A percentile compares a stretch with the other conserved stretches of the same genome.
phyloP scores from a whole-genome alignment of 2,888 invertebrate species.

The Cotesia congregata region DNA sequence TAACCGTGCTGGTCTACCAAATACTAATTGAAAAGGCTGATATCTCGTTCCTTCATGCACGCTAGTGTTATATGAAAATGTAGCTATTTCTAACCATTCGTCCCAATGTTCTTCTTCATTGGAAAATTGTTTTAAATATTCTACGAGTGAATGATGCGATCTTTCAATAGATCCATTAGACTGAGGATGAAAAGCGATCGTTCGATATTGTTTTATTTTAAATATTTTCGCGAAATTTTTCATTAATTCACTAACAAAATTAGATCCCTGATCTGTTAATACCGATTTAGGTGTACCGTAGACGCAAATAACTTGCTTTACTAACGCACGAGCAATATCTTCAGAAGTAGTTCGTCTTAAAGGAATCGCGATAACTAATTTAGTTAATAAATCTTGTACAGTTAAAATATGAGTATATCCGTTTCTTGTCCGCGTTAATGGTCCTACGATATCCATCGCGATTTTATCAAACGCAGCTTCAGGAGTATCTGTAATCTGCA shows the following conservation, averaged over 20 bases:
- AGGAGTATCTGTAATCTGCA: slow-evolving; percentile 46
- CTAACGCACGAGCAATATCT: not conserved
- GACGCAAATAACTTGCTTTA: not conserved
- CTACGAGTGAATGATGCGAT: no score
- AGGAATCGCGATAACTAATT: not conserved
- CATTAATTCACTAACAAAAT: no score
- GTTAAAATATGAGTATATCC: slow-evolving; percentile 48
- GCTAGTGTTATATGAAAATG: not conserved
- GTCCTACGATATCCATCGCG: slow-evolving; percentile 48
- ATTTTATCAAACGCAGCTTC: slow-evolving; percentile 42
- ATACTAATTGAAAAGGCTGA: not conserved
- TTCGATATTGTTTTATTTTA: no score
- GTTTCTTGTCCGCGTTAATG: slow-evolving; percentile 37
- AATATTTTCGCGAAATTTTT: no score
- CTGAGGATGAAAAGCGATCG: no score
- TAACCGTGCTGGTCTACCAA: no score
- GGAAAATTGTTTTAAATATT: not conserved
- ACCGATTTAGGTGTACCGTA: no score
- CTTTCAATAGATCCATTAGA: no score
- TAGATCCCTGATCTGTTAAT: no score
- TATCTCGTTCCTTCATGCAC: slow-evolving; percentile 5
- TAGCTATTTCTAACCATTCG: slow-evolving; percentile 1
- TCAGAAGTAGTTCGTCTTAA: not conserved
- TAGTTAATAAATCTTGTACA: slow-evolving; percentile 29
- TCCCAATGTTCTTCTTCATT: slow-evolving; percentile 8